These are phyloP conservation scores for Aricia artaxerxes DNA, from an alignment of 2,888 invertebrate genomes.

Conservation along the genomic window DNA sequence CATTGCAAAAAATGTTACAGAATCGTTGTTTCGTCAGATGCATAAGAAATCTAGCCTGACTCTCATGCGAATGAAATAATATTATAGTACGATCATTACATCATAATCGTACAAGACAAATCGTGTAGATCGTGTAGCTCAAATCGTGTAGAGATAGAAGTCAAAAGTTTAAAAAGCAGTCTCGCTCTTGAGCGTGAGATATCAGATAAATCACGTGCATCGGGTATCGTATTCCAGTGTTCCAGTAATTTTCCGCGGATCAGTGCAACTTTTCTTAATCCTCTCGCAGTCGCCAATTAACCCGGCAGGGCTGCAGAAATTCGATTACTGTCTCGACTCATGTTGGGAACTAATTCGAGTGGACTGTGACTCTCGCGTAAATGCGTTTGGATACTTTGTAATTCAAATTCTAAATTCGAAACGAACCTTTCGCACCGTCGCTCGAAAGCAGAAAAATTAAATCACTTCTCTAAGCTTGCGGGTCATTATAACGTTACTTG, in stretches of 20 bases:
- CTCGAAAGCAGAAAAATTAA: background rate
- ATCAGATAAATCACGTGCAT: conserved; percentile 34
- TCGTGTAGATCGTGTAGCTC: background rate
- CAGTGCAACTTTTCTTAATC: conserved; percentile 45
- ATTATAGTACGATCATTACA: background rate
- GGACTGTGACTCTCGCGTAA: conserved; percentile 49
- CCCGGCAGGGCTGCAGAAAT: conserved; percentile 51
- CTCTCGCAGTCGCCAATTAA: conserved; percentile 51
- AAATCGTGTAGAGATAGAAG: background rate
- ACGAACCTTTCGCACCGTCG: background rate
- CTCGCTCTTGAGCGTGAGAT: background rate
- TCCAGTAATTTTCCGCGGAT: conserved; percentile 47
- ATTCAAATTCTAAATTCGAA: conserved; percentile 2
- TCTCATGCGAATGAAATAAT: background rate
- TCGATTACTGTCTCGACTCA: conserved; percentile 54
- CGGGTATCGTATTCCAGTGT: background rate
- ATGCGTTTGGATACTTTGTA: conserved; percentile 36
- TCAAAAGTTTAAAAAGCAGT: background rate
- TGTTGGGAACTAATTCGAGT: conserved; percentile 58
- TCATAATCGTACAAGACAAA: background rate
- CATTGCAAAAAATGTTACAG: too few species aligned
- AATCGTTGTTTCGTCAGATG: too few species aligned
- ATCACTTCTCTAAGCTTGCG: background rate
- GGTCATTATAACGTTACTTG: background rate
- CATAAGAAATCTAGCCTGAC: too few species aligned